Percentiles rank a stretch among this genome's conserved stretches.
Evolutionary conservation across 2,888 invertebrate species (phyloP).

Genomic region (Alloscopus bannaensis): DNA sequence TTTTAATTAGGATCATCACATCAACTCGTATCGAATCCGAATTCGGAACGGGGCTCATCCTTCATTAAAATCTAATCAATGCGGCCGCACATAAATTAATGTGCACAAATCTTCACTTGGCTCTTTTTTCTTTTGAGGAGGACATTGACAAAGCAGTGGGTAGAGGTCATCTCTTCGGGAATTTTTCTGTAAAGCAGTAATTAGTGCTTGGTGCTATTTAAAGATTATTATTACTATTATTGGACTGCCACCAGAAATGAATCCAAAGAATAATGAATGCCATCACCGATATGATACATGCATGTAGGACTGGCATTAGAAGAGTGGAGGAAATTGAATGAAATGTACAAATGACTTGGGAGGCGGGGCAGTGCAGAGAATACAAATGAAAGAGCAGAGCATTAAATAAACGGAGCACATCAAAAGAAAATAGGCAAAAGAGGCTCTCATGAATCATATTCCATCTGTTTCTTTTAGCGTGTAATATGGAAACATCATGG

Average conservation of each 20-base stretch:
- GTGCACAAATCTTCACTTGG: too few relatives aligned
- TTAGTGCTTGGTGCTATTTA: too few relatives aligned
- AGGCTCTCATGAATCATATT: slow-evolving; percentile 29
- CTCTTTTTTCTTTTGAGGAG: too few relatives aligned
- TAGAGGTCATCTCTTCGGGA: too few relatives aligned
- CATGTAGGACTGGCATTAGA: not conserved
- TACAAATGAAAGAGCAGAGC: slow-evolving; percentile 42
- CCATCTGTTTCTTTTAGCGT: not conserved
- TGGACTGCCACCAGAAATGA: too few relatives aligned
- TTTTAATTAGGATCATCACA: slow-evolving; percentile 35
- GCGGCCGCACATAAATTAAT: too few relatives aligned
- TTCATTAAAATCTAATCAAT: slow-evolving; percentile 58
- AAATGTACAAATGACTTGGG: slow-evolving; percentile 45
- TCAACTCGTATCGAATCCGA: slow-evolving; percentile 14
- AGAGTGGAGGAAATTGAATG: slow-evolving; percentile 43
- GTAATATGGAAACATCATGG: too few relatives aligned
- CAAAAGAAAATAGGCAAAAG: not conserved
- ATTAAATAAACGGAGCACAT: not conserved
- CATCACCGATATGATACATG: not conserved
- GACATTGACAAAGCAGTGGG: slow-evolving; percentile 47
- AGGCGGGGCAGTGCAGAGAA: slow-evolving; percentile 35
- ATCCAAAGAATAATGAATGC: not conserved
- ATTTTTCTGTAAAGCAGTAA: too few relatives aligned
- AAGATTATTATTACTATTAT: too few relatives aligned
- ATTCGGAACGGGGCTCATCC: slow-evolving; percentile 40